Evolutionary conservation across 92 coral and sea anemone species (phyloP).

Genomic region (Porites divaricata): DNA sequence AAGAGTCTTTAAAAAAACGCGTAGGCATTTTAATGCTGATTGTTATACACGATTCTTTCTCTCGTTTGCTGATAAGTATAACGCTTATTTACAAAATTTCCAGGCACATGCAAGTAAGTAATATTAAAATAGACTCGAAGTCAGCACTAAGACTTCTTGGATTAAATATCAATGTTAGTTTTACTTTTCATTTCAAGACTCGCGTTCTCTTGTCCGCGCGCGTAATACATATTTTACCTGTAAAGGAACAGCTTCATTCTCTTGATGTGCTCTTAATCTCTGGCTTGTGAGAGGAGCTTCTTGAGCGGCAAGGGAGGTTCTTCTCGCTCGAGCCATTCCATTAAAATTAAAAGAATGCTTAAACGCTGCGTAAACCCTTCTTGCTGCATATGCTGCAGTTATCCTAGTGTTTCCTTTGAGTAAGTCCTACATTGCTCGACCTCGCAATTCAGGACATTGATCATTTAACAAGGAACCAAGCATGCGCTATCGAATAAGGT

Average conservation of each 20-base stretch:
- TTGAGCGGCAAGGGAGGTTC: neutral
- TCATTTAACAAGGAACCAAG: neutral
- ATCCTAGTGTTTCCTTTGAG: neutral
- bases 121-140: constrained; percentile 14
- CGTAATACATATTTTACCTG: constrained; percentile 7
- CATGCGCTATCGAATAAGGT: constrained; percentile 18
- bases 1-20: neutral
- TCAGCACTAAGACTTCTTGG: neutral
- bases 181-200: neutral
- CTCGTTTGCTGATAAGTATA: constrained; percentile 18
- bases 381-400: neutral
- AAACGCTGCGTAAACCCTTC: neutral
- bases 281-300: neutral
- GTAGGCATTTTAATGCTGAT: neutral
- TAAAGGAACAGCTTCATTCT: neutral
- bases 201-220: neutral
- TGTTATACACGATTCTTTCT: neutral
- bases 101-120: constrained; percentile 13
- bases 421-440: neutral
- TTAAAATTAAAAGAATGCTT: neutral
- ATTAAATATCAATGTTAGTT: neutral
- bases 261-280: neutral
- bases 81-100: constrained; percentile 24
- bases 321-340: constrained; percentile 32
- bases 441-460: constrained; percentile 7